Conservation (phyloP, 2,888 invertebrate species). For the Ischnus inquisitorius region DNA sequence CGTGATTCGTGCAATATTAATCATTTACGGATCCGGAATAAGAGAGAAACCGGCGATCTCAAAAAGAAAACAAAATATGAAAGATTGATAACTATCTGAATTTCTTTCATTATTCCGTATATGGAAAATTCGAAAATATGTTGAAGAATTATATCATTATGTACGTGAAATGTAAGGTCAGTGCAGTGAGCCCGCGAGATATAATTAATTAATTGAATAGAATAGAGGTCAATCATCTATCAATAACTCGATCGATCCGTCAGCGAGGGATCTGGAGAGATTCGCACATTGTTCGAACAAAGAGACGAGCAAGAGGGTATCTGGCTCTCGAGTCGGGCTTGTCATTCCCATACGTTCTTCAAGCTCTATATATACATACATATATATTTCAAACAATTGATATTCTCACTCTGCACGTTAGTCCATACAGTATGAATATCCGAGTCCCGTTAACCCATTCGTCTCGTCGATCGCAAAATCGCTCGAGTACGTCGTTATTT, state of each 20-base stretch:
- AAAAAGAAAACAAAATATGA: neutral
- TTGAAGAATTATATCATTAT: too few relatives aligned
- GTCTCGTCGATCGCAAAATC: conserved; percentile 38
- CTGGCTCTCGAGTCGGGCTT: conserved; percentile 1
- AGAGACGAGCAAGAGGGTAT: conserved; percentile 2
- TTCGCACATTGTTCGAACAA: conserved; percentile 28
- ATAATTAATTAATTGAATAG: conserved; percentile 22
- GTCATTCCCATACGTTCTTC: neutral
- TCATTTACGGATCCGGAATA: neutral
- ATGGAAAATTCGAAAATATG: too few relatives aligned
- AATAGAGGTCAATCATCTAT: conserved; percentile 37
- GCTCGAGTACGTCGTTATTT: conserved; percentile 48
- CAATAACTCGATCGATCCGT: conserved; percentile 14
- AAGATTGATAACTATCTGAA: neutral
- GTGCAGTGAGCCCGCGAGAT: neutral
- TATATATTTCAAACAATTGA: conserved; percentile 27
- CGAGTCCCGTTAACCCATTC: conserved; percentile 33
- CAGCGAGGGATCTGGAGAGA: conserved; percentile 15
- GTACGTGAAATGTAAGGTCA: neutral
- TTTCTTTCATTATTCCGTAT: neutral
- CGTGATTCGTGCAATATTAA: neutral
- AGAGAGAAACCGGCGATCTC: neutral
- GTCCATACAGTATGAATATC: conserved; percentile 1
- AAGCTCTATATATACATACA: neutral
- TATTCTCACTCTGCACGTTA: neutral